phyloP scores from a whole-genome alignment of 2,113 vertebrate genomes.

The Carollia perspicillata region DNA sequence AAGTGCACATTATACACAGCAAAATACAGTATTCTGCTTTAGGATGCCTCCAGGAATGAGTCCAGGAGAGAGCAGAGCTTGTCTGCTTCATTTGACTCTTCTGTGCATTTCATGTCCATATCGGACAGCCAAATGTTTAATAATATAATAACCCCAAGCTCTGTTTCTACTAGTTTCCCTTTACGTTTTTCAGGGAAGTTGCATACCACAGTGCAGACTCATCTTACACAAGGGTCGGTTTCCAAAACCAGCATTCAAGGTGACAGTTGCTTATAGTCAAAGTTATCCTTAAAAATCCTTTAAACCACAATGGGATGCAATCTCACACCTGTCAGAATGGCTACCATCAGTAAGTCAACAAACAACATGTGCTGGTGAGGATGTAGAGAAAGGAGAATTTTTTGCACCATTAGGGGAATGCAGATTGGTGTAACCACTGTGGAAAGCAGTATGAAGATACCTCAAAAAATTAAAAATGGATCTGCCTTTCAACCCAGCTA shows the following conservation, averaged over 20 bases:
- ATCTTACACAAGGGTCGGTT: not conserved
- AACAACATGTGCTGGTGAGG: too few relatives aligned
- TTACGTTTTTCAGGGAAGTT: not conserved
- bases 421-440: too few relatives aligned
- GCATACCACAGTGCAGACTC: not conserved
- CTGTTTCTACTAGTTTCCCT: not conserved
- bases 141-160: not conserved
- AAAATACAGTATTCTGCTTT: not conserved
- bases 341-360: too few relatives aligned
- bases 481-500: too few relatives aligned
- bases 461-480: too few relatives aligned
- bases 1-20: too few relatives aligned
- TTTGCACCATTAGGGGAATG: too few relatives aligned
- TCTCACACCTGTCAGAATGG: too few relatives aligned
- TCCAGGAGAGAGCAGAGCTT: not conserved
- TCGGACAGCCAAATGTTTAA: not conserved
- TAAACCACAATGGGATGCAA: not conserved
- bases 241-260: not conserved
- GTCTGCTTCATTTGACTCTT: not conserved
- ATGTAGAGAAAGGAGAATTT: too few relatives aligned
- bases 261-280: not conserved
- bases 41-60: conserved; percentile 18
- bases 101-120: not conserved
- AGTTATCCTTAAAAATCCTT: conserved; percentile 5
- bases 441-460: too few relatives aligned